A percentile compares a stretch with the other conserved stretches of the same genome.
Conservation (phyloP, 2,113 vertebrate species). For the Dromiciops gliroides region DNA sequence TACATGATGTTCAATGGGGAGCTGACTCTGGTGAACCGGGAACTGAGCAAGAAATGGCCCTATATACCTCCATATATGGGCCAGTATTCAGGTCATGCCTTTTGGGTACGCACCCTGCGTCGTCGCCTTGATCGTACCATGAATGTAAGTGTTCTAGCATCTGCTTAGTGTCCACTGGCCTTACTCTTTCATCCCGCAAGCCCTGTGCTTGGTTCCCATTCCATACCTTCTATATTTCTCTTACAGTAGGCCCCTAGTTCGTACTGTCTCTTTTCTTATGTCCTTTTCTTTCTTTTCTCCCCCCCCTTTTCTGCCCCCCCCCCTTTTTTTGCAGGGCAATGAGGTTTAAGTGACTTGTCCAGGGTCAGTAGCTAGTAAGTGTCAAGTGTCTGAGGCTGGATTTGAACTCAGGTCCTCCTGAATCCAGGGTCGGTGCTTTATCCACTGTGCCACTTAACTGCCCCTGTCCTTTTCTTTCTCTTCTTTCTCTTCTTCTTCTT, state of each 20-base stretch:
- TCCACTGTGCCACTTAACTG: not conserved
- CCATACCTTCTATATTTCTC: not conserved
- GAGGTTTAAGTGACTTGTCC: no score
- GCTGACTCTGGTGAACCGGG: slow-evolving; percentile 83
- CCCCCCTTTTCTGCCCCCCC: no score
- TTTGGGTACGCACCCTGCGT: slow-evolving; percentile 82
- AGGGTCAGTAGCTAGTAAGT: no score
- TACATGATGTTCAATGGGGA: slow-evolving; percentile 85
- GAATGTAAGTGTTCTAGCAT: slow-evolving; percentile 79
- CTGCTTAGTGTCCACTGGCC: not conserved
- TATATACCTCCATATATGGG: slow-evolving; percentile 82
- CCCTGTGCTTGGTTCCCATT: not conserved
- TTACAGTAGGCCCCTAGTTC: not conserved
- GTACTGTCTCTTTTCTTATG: not conserved
- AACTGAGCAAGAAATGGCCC: slow-evolving; percentile 77
- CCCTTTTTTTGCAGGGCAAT: no score
- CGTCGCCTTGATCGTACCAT: slow-evolving; percentile 83
- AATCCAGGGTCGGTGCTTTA: no score
- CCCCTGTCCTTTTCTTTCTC: not conserved
- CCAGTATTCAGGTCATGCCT: slow-evolving; percentile 80
- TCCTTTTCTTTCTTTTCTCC: not conserved
- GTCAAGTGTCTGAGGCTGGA: no score
- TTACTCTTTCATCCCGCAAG: not conserved
- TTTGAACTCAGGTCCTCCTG: no score
- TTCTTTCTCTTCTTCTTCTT: not conserved